These are phyloP conservation scores for Galerucella pusilla DNA, from an alignment of 2,888 invertebrate genomes.

Conservation along the genomic window DNA sequence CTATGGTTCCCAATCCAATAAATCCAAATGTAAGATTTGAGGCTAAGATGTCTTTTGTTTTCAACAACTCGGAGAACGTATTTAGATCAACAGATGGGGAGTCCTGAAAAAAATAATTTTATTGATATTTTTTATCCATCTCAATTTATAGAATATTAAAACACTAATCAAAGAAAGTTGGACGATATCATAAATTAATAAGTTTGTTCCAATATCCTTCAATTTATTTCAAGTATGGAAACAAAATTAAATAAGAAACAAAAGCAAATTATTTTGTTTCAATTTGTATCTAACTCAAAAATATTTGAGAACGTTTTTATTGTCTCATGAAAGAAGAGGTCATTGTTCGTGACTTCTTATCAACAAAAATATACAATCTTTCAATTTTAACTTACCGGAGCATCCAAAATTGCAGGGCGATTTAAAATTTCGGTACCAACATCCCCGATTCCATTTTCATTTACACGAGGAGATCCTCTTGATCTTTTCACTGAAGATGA, in stretches of 20 bases:
- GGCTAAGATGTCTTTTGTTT: slow-evolving; percentile 87
- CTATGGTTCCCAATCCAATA: slow-evolving; percentile 95
- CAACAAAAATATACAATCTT: not conserved
- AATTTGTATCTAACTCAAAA: too few species aligned
- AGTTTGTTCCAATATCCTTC: too few species aligned
- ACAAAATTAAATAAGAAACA: too few species aligned
- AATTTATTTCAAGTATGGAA: too few species aligned
- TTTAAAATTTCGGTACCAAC: slow-evolving; percentile 68
- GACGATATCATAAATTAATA: too few species aligned
- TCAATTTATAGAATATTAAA: too few species aligned
- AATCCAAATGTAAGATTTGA: slow-evolving; percentile 92
- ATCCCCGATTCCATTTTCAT: slow-evolving; percentile 65
- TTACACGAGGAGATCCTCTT: slow-evolving; percentile 61
- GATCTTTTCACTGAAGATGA: slow-evolving; percentile 67
- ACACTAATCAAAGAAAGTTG: too few species aligned
- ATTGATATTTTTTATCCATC: too few species aligned
- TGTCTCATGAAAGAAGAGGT: too few species aligned
- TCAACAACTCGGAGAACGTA: slow-evolving; percentile 79
- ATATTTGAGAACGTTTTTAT: too few species aligned
- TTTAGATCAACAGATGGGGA: slow-evolving; percentile 80
- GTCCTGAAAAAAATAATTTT: slow-evolving; percentile 47
- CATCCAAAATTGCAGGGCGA: slow-evolving; percentile 74
- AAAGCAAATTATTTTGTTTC: too few species aligned
- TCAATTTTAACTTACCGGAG: slow-evolving; percentile 73
- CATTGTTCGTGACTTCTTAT: too few species aligned